These are phyloP conservation scores for Sterrhoptilus dennistouni DNA, from an alignment of 2,113 vertebrate genomes.

Conservation along the genomic window DNA sequence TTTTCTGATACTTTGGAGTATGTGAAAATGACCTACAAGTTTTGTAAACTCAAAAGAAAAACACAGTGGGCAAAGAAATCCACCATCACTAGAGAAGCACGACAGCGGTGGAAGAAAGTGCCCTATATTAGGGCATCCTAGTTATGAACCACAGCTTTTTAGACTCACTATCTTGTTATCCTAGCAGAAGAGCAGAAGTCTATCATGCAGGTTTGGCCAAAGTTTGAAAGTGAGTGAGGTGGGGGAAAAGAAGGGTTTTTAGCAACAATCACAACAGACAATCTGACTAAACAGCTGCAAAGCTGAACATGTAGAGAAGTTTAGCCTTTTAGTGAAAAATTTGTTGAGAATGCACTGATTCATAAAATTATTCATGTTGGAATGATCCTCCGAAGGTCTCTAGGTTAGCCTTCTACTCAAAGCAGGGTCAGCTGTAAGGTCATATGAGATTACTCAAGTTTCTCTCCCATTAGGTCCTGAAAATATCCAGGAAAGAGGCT, in stretches of 20 bases:
- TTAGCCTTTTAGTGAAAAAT: background rate
- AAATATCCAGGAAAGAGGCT: background rate
- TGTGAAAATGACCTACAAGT: background rate
- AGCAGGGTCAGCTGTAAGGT: background rate
- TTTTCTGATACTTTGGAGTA: background rate
- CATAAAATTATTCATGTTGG: background rate
- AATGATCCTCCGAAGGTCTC: background rate
- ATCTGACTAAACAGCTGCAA: background rate
- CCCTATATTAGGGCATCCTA: background rate
- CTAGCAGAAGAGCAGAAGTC: background rate
- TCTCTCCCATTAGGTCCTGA: background rate
- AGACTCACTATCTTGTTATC: background rate
- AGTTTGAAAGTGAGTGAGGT: background rate
- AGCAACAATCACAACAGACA: background rate
- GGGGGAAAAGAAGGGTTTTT: background rate
- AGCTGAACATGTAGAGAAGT: background rate
- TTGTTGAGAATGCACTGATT: background rate
- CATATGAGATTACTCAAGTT: background rate
- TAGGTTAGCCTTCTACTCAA: background rate
- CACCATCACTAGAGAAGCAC: background rate
- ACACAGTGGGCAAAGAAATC: background rate
- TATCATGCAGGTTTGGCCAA: background rate
- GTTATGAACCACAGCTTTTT: background rate
- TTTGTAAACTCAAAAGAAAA: background rate
- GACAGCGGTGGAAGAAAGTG: background rate